Evolutionary conservation across 2,113 vertebrate species (phyloP), one percentile per base, ranked within the genome.

Genomic region (Nycticorax nycticorax): DNA sequence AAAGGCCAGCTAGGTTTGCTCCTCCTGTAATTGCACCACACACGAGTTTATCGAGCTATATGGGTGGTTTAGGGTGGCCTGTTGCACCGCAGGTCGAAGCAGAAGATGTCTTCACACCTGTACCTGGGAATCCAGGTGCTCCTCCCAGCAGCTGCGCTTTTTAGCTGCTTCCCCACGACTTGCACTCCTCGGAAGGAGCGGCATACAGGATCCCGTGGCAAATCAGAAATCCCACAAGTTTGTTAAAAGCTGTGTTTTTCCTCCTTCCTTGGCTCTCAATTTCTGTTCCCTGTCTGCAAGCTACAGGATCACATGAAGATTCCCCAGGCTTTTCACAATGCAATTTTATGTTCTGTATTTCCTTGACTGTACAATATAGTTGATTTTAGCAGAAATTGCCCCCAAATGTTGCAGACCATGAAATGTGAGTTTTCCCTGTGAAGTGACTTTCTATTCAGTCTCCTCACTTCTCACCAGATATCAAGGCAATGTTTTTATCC

Each of bases 361-460:
- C 71, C 45, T 76, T 92, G 35, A 37, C 56, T 79, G 27, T 57
- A 91, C 66, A 82, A 37, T 72, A 76, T 13, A 91, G 73, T 56
- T 89, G 64, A 60, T 64, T 94, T 96, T 85, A 82, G 92, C 48
- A 96, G 62, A 91, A 96, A 93, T 89, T 85, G 41, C 30, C 69
- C 63, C 62, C 43, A 92, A 94, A 96, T 21, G 10, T 89, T 82
- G 81, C 74, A 56, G 22, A 57, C 16, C 64, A 67, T 52, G 55
- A 95, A 92, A 94, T 47, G 62, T 68, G 84, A 82, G 68, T 95
- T 95, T 56, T 94, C 43, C 30, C 33, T 48, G 80, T 30, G 60
- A 95, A 89, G 89, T 63, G 77, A 91, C 80, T 84, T 53, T 82
- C 87, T 81, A 68, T 75, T 88, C 80, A 72, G 53, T 87, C 81